Evolutionary conservation across 2,113 vertebrate genomes (phyloP).

Genomic region (Notothenia coriiceps): DNA sequence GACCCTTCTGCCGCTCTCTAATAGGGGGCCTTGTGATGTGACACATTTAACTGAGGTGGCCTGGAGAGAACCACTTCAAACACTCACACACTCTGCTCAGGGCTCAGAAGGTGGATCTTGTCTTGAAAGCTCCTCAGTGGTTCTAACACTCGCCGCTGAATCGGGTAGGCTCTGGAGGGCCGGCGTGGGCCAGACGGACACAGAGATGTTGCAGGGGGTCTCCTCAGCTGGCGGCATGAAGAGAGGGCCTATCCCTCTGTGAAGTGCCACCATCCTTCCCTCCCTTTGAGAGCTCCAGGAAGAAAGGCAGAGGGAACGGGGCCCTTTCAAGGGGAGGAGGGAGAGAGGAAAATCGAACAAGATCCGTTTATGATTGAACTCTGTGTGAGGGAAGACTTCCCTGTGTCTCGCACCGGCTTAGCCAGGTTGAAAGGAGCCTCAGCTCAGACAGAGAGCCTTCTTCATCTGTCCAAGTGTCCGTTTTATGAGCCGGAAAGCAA

Average conservation of each 20-base stretch:
- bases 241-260: constrained; percentile 77
- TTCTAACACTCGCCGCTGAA: constrained; percentile 72
- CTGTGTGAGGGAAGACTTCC: constrained; percentile 74
- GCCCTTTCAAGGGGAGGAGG: constrained; percentile 63
- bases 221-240: constrained; percentile 82
- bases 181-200: constrained; percentile 53
- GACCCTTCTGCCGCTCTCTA: constrained; percentile 79
- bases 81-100: constrained; percentile 33
- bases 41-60: constrained; percentile 78
- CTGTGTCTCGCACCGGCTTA: constrained; percentile 73
- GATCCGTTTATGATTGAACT: constrained; percentile 81
- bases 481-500: constrained; percentile 45
- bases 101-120: constrained; percentile 82
- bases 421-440: constrained; percentile 64
- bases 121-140: constrained; percentile 79
- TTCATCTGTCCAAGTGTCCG: constrained; percentile 39
- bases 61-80: constrained; percentile 81
- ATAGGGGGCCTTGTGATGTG: constrained; percentile 80
- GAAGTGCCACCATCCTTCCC: constrained; percentile 75
- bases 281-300: constrained; percentile 75
- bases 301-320: constrained; percentile 66
- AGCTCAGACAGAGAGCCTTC: constrained; percentile 48
- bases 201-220: constrained; percentile 64
- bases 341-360: constrained; percentile 82
- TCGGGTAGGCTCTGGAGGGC: constrained; percentile 67